Evolutionary conservation across 2,888 invertebrate species (phyloP).

Genomic region (Drosophila acutilabella): DNA sequence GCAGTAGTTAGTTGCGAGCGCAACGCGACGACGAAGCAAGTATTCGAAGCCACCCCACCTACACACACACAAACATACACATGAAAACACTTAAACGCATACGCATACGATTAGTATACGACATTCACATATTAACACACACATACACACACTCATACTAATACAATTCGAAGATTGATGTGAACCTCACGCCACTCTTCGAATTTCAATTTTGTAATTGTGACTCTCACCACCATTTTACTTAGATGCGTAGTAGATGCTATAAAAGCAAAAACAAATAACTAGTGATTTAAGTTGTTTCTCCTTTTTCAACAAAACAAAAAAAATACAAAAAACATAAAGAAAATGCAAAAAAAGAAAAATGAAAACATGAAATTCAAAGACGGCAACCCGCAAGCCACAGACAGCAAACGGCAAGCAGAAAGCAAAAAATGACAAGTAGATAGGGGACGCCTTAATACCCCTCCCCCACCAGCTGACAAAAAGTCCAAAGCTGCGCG

Average conservation of each 20-base stretch:
- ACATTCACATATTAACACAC: constrained; percentile 39
- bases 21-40: constrained; percentile 78
- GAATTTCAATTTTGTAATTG: constrained; percentile 69
- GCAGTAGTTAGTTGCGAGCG: constrained; percentile 75
- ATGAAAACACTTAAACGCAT: constrained; percentile 48
- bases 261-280: constrained; percentile 56
- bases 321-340: constrained; percentile 46
- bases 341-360: constrained; percentile 39
- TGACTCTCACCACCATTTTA: constrained; percentile 81
- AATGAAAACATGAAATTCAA: constrained; percentile 77
- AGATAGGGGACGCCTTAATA: constrained; percentile 1
- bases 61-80: constrained; percentile 64
- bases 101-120: constrained; percentile 35
- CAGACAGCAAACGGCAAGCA: constrained; percentile 18
- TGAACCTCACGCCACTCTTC: constrained; percentile 39
- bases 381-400: constrained; percentile 62
- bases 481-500: constrained; percentile 1
- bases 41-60: constrained; percentile 81
- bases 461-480: constrained; percentile 1
- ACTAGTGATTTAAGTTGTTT: constrained; percentile 77
- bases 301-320: constrained; percentile 73
- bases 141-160: constrained; percentile 61
- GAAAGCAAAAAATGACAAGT: neutral
- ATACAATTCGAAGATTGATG: constrained; percentile 48
- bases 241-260: constrained; percentile 79